Conservation (phyloP, 1,140 invertebrate species). For the Heliconius hermathena region DNA sequence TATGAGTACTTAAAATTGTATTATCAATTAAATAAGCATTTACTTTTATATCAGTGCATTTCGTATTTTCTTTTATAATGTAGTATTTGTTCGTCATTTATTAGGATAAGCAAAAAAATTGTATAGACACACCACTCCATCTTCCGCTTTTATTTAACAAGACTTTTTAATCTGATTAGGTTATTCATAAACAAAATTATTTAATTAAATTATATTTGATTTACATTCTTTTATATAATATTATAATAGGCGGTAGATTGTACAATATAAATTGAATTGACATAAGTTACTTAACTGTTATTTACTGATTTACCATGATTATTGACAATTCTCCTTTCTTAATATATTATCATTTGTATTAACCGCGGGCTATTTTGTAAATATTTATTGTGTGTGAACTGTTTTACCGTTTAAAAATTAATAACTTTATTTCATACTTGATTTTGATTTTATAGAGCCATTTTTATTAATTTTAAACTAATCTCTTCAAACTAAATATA, state of each 20-base stretch:
- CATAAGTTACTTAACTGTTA: conserved; percentile 24
- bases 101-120: too few species aligned
- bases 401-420: conserved; percentile 24
- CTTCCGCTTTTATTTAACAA: too few species aligned
- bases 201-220: neutral
- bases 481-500: too few species aligned
- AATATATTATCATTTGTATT: conserved; percentile 18
- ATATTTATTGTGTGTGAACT: conserved; percentile 28
- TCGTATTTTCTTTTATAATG: too few species aligned
- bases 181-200: neutral
- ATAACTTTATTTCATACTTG: neutral
- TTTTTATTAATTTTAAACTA: too few species aligned
- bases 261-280: neutral
- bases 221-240: too few species aligned
- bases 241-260: conserved; percentile 11
- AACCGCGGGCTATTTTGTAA: conserved; percentile 28
- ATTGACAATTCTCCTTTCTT: conserved; percentile 9
- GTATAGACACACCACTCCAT: too few species aligned
- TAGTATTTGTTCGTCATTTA: too few species aligned
- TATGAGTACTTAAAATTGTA: too few species aligned
- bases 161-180: too few species aligned
- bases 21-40: too few species aligned
- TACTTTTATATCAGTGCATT: too few species aligned
- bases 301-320: conserved; percentile 24
- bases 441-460: neutral